A percentile compares a stretch with the other conserved stretches of the same genome.
These are phyloP conservation scores for Apodemus sylvaticus DNA, from an alignment of 2,113 vertebrate species.

Conservation along the genomic window DNA sequence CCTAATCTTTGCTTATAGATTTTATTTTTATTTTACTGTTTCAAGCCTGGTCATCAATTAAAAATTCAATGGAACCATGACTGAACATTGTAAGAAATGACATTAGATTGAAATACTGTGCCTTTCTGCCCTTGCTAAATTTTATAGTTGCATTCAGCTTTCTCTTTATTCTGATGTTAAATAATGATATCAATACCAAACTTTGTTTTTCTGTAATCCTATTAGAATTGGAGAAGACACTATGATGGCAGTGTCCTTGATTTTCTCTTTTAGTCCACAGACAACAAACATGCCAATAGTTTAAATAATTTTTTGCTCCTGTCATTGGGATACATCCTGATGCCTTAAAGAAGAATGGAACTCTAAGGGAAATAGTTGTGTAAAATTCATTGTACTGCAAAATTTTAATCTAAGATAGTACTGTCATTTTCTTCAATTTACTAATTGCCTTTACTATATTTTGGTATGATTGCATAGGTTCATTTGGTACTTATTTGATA, in stretches of 20 bases:
- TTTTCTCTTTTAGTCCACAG: no score
- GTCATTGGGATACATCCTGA: no score
- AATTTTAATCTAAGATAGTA: no score
- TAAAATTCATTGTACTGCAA: no score
- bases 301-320: no score
- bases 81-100: not conserved
- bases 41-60: not conserved
- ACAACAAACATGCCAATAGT: no score
- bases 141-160: not conserved
- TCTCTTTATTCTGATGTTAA: not conserved
- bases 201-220: not conserved
- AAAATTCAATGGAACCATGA: not conserved
- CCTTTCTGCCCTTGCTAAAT: not conserved
- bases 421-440: no score
- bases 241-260: not conserved
- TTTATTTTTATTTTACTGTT: slow-evolving; percentile 23
- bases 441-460: not conserved
- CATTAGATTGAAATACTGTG: not conserved
- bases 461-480: not conserved
- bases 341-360: no score
- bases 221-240: not conserved
- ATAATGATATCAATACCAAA: not conserved
- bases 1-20: not conserved
- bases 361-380: no score
- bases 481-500: not conserved